Evolutionary conservation across 2,888 invertebrate genomes (phyloP).

Genomic region (Microctonus hyperodae): DNA sequence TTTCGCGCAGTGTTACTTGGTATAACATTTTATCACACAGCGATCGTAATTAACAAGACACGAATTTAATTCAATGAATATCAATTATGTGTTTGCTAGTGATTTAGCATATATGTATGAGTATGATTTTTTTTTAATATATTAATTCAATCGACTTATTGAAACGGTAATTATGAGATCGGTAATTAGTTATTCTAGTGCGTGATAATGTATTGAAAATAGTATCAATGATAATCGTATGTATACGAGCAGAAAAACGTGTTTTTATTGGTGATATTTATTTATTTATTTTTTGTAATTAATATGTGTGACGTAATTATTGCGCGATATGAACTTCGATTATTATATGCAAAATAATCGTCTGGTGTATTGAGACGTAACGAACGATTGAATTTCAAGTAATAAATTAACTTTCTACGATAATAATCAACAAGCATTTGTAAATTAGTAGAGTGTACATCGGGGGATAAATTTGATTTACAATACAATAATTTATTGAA

Average conservation of each 20-base stretch:
- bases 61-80: background rate
- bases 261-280: background rate
- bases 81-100: background rate
- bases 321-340: background rate
- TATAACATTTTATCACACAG: background rate
- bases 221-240: background rate
- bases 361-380: background rate
- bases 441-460: background rate
- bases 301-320: background rate
- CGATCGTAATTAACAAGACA: background rate
- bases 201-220: background rate
- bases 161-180: slow-evolving; percentile 17
- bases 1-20: background rate
- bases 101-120: background rate
- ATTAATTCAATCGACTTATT: slow-evolving; percentile 13
- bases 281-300: background rate
- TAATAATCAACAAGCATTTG: background rate
- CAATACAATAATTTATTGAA: background rate
- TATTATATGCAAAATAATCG: background rate
- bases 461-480: background rate
- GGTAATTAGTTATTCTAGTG: slow-evolving; percentile 11
- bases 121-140: too few relatives aligned
- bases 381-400: background rate
- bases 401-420: background rate
- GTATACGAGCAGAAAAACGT: background rate